These are phyloP conservation scores for Thereva nobilitata DNA, from an alignment of 2,888 invertebrate species.

Conservation along the genomic window DNA sequence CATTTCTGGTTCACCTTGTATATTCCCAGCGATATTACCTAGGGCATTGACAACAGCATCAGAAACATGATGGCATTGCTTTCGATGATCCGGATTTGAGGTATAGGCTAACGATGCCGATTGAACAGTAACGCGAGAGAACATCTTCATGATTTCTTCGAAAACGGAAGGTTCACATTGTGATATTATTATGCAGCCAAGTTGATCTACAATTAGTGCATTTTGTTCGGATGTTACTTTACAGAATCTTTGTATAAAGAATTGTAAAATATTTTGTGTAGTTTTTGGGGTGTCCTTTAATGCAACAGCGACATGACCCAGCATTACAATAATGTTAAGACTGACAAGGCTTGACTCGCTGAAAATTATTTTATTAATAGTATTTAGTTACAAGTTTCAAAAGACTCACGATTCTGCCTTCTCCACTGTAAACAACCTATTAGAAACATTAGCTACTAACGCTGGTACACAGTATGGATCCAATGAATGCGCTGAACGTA, in stretches of 20 bases:
- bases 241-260: slow-evolving; percentile 94
- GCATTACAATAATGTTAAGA: slow-evolving; percentile 94
- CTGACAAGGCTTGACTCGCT: slow-evolving; percentile 92
- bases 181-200: slow-evolving; percentile 97
- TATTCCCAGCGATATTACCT: slow-evolving; percentile 93
- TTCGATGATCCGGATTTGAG: slow-evolving; percentile 65
- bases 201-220: slow-evolving; percentile 92
- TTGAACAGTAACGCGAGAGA: slow-evolving; percentile 92
- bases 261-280: slow-evolving; percentile 92
- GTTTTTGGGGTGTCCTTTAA: slow-evolving; percentile 92
- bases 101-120: slow-evolving; percentile 79
- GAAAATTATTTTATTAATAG: slow-evolving; percentile 48
- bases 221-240: slow-evolving; percentile 91
- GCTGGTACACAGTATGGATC: slow-evolving; percentile 95
- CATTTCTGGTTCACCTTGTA: slow-evolving; percentile 84
- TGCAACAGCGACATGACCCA: slow-evolving; percentile 96
- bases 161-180: slow-evolving; percentile 83
- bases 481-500: slow-evolving; percentile 85
- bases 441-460: slow-evolving; percentile 93
- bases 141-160: slow-evolving; percentile 98
- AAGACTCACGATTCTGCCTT: slow-evolving; percentile 74
- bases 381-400: background rate
- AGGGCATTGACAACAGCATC: slow-evolving; percentile 95
- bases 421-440: slow-evolving; percentile 90
- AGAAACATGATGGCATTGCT: slow-evolving; percentile 78